Evolutionary conservation across 2,888 invertebrate genomes (phyloP).

Genomic region (Dynastes hyllus): DNA sequence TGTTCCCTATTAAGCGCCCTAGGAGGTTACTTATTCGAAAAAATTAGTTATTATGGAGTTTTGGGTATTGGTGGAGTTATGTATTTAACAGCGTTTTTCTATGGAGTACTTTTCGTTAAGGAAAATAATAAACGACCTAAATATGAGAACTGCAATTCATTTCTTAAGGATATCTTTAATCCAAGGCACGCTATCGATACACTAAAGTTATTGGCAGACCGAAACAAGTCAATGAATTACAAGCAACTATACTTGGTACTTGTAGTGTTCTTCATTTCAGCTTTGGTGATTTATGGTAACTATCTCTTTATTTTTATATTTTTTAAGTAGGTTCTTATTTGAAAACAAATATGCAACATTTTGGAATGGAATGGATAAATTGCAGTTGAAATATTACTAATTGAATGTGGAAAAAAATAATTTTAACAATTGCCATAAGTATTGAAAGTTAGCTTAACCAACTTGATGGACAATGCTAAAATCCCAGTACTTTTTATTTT

Average conservation of each 20-base stretch:
- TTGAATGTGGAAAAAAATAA: too few species aligned
- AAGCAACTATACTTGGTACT: conserved; percentile 62
- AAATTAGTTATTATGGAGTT: conserved; percentile 65
- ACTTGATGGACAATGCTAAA: too few species aligned
- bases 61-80: conserved; percentile 62
- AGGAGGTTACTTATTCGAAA: conserved; percentile 63
- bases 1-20: conserved; percentile 57
- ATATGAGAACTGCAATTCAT: conserved; percentile 50
- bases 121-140: conserved; percentile 59
- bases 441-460: too few species aligned
- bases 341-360: too few species aligned
- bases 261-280: conserved; percentile 53
- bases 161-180: conserved; percentile 66
- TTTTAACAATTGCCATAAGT: too few species aligned
- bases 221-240: conserved; percentile 54
- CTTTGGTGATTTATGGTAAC: conserved; percentile 48
- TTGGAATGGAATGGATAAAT: too few species aligned
- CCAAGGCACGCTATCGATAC: conserved; percentile 66
- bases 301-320: background rate
- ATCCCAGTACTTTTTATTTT: too few species aligned
- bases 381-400: too few species aligned
- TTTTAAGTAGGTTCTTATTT: too few species aligned
- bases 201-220: conserved; percentile 63
- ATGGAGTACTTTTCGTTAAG: conserved; percentile 66
- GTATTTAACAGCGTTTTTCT: conserved; percentile 63